Conservation (phyloP, 2,888 invertebrate species). For the Melanotus villosus region DNA sequence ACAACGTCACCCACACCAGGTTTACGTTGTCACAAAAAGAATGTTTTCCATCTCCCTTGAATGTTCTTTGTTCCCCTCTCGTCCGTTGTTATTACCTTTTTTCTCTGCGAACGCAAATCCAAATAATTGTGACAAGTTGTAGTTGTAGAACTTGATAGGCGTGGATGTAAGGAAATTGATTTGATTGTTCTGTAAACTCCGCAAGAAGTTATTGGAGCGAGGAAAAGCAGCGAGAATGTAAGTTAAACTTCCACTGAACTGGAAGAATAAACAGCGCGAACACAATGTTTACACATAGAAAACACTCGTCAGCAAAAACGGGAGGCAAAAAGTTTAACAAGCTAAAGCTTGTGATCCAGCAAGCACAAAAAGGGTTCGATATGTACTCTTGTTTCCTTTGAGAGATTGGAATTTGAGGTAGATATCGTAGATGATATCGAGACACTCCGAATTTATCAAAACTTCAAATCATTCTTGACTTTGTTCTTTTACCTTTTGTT, state of each 20-base stretch:
- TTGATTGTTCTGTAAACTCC: conserved; percentile 46
- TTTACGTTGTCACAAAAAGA: conserved; percentile 19
- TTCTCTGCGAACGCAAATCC: background rate
- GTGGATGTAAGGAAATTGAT: conserved; percentile 41
- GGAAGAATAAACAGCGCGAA: conserved; percentile 64
- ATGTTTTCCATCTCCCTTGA: background rate
- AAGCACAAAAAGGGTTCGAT: conserved; percentile 35
- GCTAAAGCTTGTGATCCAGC: conserved; percentile 49
- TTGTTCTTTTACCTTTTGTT: background rate
- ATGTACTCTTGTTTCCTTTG: conserved; percentile 28
- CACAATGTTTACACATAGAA: conserved; percentile 63
- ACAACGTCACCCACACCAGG: conserved; percentile 16
- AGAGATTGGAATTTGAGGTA: conserved; percentile 32
- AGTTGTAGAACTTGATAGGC: conserved; percentile 26
- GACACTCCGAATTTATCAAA: conserved; percentile 13
- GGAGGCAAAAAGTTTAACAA: conserved; percentile 60
- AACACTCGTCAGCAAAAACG: conserved; percentile 65
- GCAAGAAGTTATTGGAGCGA: conserved; percentile 42
- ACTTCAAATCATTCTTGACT: background rate
- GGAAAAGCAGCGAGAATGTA: conserved; percentile 41
- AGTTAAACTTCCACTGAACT: conserved; percentile 62
- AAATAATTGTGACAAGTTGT: conserved; percentile 24
- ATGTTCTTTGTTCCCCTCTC: background rate
- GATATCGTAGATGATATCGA: conserved; percentile 21
- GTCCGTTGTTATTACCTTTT: background rate